These are phyloP conservation scores for Eupsittula cactorum DNA, from an alignment of 2,113 vertebrate species.

Conservation along the genomic window DNA sequence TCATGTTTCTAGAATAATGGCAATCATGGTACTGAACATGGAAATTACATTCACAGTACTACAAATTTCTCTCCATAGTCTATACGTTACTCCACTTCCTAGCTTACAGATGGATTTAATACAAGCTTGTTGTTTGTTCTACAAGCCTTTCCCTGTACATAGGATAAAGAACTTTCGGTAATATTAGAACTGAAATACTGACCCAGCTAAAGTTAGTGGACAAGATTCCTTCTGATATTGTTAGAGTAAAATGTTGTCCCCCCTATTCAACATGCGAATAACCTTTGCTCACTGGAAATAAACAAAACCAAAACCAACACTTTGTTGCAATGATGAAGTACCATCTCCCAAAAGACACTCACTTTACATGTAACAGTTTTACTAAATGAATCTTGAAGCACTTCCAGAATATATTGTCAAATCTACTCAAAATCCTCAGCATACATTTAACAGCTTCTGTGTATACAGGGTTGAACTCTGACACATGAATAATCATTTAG, in stretches of 20 bases:
- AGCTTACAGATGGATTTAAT: slow-evolving; percentile 28
- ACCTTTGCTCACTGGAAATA: neutral
- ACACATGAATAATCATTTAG: neutral
- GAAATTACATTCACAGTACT: neutral
- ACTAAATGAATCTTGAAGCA: neutral
- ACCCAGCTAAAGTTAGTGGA: neutral
- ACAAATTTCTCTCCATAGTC: neutral
- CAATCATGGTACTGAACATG: neutral
- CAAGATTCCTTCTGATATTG: neutral
- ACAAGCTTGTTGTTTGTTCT: neutral
- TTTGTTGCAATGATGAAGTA: neutral
- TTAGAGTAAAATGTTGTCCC: neutral
- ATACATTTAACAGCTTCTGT: neutral
- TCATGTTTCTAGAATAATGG: neutral
- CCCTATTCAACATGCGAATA: neutral
- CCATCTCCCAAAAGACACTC: neutral
- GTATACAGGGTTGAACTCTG: neutral
- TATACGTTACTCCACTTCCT: neutral
- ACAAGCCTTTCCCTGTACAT: neutral
- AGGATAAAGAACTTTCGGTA: neutral
- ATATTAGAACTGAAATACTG: neutral
- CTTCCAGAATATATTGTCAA: neutral
- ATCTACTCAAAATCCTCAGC: neutral
- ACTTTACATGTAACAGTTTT: neutral
- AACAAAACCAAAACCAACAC: neutral